Evolutionary conservation across 23 tunicate species (phyloP), one percentile per base, ranked within the genome.

Genomic region (Halocynthia roretzi): DNA sequence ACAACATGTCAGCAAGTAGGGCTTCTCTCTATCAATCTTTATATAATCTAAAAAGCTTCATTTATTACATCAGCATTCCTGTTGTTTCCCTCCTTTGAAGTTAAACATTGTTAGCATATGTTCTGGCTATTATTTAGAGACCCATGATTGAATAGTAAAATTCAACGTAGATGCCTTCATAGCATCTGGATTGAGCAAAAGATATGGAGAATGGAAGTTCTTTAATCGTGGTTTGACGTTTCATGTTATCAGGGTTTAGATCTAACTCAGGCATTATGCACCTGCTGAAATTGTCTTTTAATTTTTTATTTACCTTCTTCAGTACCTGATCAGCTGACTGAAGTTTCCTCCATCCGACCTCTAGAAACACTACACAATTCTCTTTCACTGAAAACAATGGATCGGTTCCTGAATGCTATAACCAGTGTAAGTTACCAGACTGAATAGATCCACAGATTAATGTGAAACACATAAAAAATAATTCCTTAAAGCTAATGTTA

Each of bases 351-450:
- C 8, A 84, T 93, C 52, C 88, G 98, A 23, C 94, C 98, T 1
- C 69, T 93, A 40, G 98, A 93, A 69, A 93, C 98, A 44, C 70
- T 93, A 50, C 98, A 93, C 80, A 93, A 93, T 69, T 93, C 94
- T 7, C 82, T 93, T 51, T 87, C 94, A 15, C 68, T 93, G 76
- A 87, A 87, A 70, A 94, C 87, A 73, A 86, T 92, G 92, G 86
- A 92, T 60, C 87, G 86, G 61, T 92, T 92, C 68, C 79, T 92
- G 9, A 87, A 92, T 61, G 83, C 53, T 57, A 81, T 92, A 54
- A 82, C 83, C n/a, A 22, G 52, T 31, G 83, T 80, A 50, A 68
- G 74, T 77, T 0, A 12, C 10, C 9, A 67, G 18, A 67, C 18
- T 10, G 62, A 57, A 57, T 10, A 57, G 62, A 57, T 10, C 62